Percentiles rank a stretch among this genome's conserved stretches.
These are phyloP conservation scores for Hassar affinis DNA, from an alignment of 2,113 vertebrate species.

Conservation along the genomic window DNA sequence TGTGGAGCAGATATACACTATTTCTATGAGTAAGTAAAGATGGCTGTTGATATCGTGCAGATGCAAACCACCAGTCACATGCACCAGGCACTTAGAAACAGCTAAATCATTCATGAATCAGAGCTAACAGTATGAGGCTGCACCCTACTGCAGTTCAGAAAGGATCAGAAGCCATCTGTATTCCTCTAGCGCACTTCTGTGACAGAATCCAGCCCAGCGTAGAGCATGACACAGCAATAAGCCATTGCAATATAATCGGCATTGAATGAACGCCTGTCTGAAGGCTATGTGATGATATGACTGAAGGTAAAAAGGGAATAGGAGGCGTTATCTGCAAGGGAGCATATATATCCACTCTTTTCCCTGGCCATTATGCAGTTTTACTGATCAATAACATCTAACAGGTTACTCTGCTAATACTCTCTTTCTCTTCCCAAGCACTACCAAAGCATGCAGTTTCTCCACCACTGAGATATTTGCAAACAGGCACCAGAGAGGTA, in stretches of 20 bases:
- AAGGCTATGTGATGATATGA: neutral
- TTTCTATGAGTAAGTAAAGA: neutral
- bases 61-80: neutral
- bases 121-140: constrained; percentile 13
- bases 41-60: neutral
- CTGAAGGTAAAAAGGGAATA: neutral
- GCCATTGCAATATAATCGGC: neutral
- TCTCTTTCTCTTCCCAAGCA: neutral
- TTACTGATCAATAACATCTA: constrained; percentile 7
- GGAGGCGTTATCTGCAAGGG: neutral
- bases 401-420: neutral
- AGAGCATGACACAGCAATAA: neutral
- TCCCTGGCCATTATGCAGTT: neutral
- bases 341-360: neutral
- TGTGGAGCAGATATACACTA: neutral
- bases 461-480: neutral
- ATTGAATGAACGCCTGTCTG: neutral
- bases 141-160: constrained; percentile 28
- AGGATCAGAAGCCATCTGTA: constrained; percentile 34
- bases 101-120: constrained; percentile 46
- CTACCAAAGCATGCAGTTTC: neutral
- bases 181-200: constrained; percentile 18
- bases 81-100: constrained; percentile 23
- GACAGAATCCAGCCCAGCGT: neutral
- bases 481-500: neutral